Evolutionary conservation across 2,888 invertebrate species (phyloP).

Genomic region (Drosophila fungiperda): DNA sequence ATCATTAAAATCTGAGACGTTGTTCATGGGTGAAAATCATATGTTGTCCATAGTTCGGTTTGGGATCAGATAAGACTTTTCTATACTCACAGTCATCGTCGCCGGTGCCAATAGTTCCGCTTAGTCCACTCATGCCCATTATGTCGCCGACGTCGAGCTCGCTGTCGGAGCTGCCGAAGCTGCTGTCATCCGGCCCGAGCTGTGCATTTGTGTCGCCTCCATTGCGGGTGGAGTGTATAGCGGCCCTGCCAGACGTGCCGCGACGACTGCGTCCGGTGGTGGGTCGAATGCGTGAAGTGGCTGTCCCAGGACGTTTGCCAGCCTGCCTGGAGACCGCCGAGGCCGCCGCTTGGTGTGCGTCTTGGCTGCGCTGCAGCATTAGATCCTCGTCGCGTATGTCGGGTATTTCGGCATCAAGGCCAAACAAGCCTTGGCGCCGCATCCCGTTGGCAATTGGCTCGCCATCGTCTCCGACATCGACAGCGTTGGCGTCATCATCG

Average conservation of each 20-base stretch:
- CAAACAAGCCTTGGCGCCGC: conserved; percentile 43
- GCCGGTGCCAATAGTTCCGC: conserved; percentile 32
- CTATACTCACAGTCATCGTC: conserved; percentile 71
- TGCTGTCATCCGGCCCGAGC: conserved; percentile 81
- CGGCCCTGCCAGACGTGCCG: background rate
- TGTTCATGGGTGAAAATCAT: background rate
- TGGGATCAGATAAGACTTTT: background rate
- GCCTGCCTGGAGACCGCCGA: background rate
- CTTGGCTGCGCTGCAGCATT: conserved; percentile 56
- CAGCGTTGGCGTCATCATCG: conserved; percentile 32
- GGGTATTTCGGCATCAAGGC: conserved; percentile 79
- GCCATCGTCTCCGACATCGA: conserved; percentile 38
- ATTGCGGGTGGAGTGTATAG: background rate
- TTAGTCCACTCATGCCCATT: conserved; percentile 65
- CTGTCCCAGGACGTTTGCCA: conserved; percentile 72
- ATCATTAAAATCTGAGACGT: background rate
- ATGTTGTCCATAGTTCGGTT: background rate
- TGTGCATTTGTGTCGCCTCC: conserved; percentile 34
- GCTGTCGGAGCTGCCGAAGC: conserved; percentile 84
- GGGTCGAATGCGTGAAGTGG: conserved; percentile 80
- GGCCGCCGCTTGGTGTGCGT: conserved; percentile 31
- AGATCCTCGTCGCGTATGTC: conserved; percentile 81
- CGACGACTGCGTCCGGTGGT: conserved; percentile 83
- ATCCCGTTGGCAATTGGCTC: conserved; percentile 22
- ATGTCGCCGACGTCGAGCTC: conserved; percentile 82